Evolutionary conservation across 2,113 vertebrate species (phyloP).

Genomic region (Megalops atlanticus): DNA sequence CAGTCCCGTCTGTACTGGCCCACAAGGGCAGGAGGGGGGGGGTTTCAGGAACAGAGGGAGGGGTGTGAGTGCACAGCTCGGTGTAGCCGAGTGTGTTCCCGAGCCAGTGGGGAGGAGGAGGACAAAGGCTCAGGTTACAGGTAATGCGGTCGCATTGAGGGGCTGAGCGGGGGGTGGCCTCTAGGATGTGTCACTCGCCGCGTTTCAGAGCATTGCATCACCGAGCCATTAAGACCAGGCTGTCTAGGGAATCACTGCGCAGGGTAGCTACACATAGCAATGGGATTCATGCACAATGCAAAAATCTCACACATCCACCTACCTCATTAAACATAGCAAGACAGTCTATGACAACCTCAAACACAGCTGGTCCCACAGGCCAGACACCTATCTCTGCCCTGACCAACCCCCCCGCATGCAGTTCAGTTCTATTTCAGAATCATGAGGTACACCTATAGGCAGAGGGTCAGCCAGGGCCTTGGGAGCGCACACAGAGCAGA

Average conservation of each 20-base stretch:
- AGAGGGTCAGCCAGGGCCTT: background rate
- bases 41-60: background rate
- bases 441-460: background rate
- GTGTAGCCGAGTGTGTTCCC: background rate
- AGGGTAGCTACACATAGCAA: background rate
- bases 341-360: background rate
- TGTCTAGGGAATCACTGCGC: background rate
- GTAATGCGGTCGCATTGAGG: background rate
- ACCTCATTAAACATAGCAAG: background rate
- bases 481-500: background rate
- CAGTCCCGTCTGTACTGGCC: background rate
- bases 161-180: background rate
- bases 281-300: background rate
- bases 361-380: background rate
- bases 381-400: background rate
- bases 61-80: background rate
- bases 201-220: constrained; percentile 18
- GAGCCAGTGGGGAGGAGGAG: background rate
- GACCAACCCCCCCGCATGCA: background rate
- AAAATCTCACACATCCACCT: background rate
- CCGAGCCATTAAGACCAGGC: background rate
- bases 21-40: background rate
- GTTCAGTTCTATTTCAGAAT: background rate
- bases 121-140: constrained; percentile 18
- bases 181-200: constrained; percentile 7